Base-by-base conservation (phyloP, 2,888 invertebrate genomes). In the Geophilus truncorum region DNA sequence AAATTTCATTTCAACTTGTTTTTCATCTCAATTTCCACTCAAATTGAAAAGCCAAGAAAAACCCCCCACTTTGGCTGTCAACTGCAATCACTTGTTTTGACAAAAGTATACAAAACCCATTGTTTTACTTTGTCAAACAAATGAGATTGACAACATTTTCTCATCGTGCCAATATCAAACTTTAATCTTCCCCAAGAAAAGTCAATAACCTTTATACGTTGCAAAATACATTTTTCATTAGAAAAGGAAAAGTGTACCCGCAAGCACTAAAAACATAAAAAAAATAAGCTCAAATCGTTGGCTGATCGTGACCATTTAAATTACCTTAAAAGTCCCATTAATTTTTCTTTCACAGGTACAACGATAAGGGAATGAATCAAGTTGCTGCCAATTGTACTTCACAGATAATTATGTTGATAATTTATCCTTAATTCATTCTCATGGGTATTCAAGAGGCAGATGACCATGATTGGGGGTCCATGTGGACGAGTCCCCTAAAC, bases 401-500 rank as follows among this genome's bases (percentile, higher is more conserved):
- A 12, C 25, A 70, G 70, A 70, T 70, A 70, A 70, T 70, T 70
- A 70, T 51, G 51, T 51, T 51, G 51, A 51, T 51, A 51, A 51
- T 51, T 51, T 51, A 51, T 51, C 51, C 51, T 51, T 51, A 51
- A 51, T 51, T 70, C 70, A 70, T 70, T 70, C 70, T 70, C 70
- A 70, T 70, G 70, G 25, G 70, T 70, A 70, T 70, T 70, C 70
- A 45, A 45, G 45, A 45, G 45, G 45, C 45, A 45, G 45, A 45
- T 45, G 45, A 45, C 45, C 45, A 70, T 70, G 70, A 70, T 70
- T 70, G 70, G 28, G 70, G 70, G 70, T 70, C 70, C 70, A n/a
- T 25, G 23, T 70, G 25, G 70, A 70, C 25, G 25, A 23, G 28
- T 70, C 28, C 70, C 70, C 70, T 70, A 70, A 62, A 70, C 70